A percentile compares a stretch with the other conserved stretches of the same genome.
Evolutionary conservation across 2,888 invertebrate species (phyloP).

Genomic region (Papilio gigon): DNA sequence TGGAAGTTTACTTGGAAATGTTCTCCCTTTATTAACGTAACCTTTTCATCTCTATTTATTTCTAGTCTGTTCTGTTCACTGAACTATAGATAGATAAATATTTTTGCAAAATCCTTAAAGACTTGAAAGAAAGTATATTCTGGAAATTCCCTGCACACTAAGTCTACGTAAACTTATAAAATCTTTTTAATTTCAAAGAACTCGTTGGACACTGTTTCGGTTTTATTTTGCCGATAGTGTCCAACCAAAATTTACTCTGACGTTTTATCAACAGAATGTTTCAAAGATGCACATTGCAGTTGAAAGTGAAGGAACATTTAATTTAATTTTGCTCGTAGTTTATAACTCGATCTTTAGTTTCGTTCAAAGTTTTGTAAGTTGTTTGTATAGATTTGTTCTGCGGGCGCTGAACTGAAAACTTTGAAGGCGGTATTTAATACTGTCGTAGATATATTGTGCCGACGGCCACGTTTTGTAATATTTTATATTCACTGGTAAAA

Average conservation of each 20-base stretch:
- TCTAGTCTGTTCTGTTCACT: too few relatives aligned
- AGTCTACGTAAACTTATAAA: neutral
- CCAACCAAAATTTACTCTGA: neutral
- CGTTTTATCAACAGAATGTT: neutral
- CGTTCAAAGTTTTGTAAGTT: slow-evolving; percentile 2
- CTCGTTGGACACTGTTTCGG: neutral
- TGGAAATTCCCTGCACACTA: neutral
- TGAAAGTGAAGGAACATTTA: slow-evolving; percentile 1
- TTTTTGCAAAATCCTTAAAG: neutral
- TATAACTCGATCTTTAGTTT: neutral
- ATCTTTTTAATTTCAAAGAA: neutral
- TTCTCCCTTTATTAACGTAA: neutral
- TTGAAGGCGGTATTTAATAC: neutral
- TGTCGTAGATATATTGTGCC: neutral
- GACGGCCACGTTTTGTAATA: neutral
- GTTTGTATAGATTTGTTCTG: slow-evolving; percentile 14
- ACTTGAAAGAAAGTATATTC: neutral
- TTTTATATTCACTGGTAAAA: neutral
- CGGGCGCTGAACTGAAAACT: slow-evolving; percentile 1
- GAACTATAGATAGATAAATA: neutral
- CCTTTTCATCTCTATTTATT: neutral
- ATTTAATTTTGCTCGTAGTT: slow-evolving; percentile 7
- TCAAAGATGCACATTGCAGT: slow-evolving; percentile 1
- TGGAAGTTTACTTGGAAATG: neutral
- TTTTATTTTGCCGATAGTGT: neutral